phyloP scores from a whole-genome alignment of 2,797 vertebrate species.

The Poecilia gillii region DNA sequence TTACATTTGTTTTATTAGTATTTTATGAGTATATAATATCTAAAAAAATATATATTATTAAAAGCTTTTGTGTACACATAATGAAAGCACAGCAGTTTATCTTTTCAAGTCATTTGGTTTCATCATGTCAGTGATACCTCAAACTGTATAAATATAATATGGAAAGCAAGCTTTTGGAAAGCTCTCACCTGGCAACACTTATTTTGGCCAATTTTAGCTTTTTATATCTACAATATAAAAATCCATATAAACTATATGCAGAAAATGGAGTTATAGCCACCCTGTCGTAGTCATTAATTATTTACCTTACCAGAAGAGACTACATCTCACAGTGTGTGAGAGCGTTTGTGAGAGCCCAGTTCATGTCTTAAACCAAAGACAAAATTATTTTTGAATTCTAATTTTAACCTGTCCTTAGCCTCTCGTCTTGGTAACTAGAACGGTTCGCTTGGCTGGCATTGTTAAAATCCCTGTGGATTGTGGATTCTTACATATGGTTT shows the following conservation, averaged over 20 bases:
- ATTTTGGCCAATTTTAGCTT: background rate
- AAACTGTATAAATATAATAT: background rate
- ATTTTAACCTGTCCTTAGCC: background rate
- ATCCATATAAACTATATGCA: background rate
- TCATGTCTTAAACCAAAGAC: background rate
- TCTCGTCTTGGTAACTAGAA: background rate
- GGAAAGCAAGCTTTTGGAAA: background rate
- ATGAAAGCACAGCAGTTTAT: too few species aligned
- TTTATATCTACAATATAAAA: background rate
- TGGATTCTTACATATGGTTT: background rate
- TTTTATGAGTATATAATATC: constrained; percentile 1
- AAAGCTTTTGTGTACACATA: too few species aligned
- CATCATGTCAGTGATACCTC: too few species aligned
- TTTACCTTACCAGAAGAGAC: background rate
- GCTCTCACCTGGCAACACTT: background rate
- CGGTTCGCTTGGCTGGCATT: background rate
- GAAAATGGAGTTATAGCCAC: background rate
- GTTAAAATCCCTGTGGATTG: background rate
- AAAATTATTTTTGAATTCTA: background rate
- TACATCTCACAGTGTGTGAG: background rate
- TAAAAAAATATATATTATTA: background rate
- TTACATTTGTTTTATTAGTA: constrained; percentile 4
- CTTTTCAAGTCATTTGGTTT: too few species aligned
- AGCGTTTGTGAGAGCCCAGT: background rate
- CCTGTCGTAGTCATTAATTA: background rate